phyloP scores from a whole-genome alignment of 2,888 invertebrate genomes.

The Athrips mouffetella region DNA sequence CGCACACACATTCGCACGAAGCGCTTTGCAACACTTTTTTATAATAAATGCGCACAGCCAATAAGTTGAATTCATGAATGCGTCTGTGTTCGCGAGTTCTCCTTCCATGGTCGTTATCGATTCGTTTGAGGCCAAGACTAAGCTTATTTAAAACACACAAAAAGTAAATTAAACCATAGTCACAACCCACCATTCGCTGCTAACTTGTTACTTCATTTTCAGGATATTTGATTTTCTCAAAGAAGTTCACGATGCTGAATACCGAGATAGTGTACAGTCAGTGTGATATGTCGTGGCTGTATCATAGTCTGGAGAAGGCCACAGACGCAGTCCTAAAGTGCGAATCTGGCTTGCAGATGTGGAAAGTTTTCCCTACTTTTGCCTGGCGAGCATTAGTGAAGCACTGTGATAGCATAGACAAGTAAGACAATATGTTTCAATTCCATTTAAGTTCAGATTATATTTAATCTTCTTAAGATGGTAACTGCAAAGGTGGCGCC shows the following conservation, averaged over 20 bases:
- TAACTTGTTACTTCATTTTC: constrained; percentile 14
- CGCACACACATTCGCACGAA: too few relatives aligned
- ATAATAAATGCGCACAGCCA: too few relatives aligned
- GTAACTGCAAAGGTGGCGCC: too few relatives aligned
- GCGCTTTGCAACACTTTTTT: too few relatives aligned
- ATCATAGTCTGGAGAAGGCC: constrained; percentile 76
- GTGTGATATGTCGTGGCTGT: constrained; percentile 77
- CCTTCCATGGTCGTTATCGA: too few relatives aligned
- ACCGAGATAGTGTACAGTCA: constrained; percentile 65
- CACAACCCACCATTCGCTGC: not conserved
- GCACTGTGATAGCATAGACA: constrained; percentile 80
- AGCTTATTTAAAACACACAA: too few relatives aligned
- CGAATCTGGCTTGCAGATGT: constrained; percentile 81
- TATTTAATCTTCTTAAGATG: too few relatives aligned
- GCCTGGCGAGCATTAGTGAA: constrained; percentile 77
- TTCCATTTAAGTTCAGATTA: too few relatives aligned
- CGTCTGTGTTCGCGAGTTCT: too few relatives aligned
- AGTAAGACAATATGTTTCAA: constrained; percentile 51
- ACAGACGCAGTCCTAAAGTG: constrained; percentile 79
- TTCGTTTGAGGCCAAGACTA: too few relatives aligned
- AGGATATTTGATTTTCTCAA: constrained; percentile 74
- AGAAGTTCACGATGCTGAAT: constrained; percentile 80
- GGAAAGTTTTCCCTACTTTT: constrained; percentile 81
- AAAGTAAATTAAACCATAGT: too few relatives aligned
- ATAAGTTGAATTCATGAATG: too few relatives aligned